These are phyloP conservation scores for Sula dactylatra DNA, from an alignment of 2,113 vertebrate species.

Conservation along the genomic window DNA sequence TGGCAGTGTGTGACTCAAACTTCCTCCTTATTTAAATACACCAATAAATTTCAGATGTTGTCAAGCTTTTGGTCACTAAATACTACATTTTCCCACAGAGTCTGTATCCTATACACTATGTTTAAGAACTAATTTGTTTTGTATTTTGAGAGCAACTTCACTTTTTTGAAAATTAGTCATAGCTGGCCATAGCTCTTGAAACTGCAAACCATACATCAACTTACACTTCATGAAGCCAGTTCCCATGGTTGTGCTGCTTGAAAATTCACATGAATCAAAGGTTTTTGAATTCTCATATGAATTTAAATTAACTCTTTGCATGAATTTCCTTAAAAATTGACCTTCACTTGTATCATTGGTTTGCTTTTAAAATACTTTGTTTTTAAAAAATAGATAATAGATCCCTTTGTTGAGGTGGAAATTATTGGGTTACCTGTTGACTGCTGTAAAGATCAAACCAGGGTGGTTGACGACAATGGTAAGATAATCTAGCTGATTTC, in stretches of 20 bases:
- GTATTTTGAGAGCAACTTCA: background rate
- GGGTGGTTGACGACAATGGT: constrained; percentile 98
- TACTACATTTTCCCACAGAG: background rate
- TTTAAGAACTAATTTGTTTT: background rate
- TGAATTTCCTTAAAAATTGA: background rate
- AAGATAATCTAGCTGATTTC: constrained; percentile 14
- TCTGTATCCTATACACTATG: fast-evolving
- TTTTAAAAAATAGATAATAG: constrained; percentile 86
- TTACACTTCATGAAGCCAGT: background rate
- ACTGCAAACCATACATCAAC: background rate
- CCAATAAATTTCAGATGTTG: background rate
- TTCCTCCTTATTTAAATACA: background rate
- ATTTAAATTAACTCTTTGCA: background rate
- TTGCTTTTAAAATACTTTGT: constrained; percentile 15
- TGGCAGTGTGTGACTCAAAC: background rate
- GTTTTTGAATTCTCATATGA: background rate
- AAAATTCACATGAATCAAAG: background rate
- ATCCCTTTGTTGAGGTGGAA: constrained; percentile 98
- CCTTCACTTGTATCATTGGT: background rate
- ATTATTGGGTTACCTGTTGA: constrained; percentile 94
- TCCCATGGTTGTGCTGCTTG: background rate
- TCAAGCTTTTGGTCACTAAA: background rate
- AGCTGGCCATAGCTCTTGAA: background rate
- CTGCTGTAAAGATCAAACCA: constrained; percentile 97
- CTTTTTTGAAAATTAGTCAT: background rate